A percentile compares a stretch with the other conserved stretches of the same genome.
Conservation (phyloP, 2,888 invertebrate species). For the Andricus quercusramuli region DNA sequence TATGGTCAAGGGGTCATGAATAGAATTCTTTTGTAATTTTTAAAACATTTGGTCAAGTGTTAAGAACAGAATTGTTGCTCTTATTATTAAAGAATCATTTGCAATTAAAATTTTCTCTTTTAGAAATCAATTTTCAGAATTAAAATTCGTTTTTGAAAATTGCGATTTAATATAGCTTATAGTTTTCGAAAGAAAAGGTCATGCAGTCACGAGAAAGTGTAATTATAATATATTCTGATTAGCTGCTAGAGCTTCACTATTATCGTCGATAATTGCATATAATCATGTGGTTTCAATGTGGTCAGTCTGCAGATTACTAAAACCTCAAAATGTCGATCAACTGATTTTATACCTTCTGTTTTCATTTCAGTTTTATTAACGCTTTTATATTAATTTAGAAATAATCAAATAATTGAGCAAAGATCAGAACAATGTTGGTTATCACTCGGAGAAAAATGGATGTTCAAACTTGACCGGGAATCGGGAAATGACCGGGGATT, state of each 20-base stretch:
- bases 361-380: not conserved
- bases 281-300: constrained; percentile 30
- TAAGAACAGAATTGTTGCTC: too few species aligned
- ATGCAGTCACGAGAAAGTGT: constrained; percentile 52
- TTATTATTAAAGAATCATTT: too few species aligned
- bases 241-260: constrained; percentile 44
- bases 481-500: too few species aligned
- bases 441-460: not conserved
- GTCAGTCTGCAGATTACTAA: not conserved
- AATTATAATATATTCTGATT: constrained; percentile 50
- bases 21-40: too few species aligned
- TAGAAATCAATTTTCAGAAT: too few species aligned
- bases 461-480: too few species aligned
- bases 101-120: too few species aligned
- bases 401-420: not conserved
- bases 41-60: too few species aligned
- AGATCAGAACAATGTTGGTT: not conserved
- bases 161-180: not conserved
- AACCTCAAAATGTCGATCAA: not conserved
- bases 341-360: not conserved
- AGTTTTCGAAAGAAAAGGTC: constrained; percentile 48
- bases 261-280: constrained; percentile 46
- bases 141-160: too few species aligned
- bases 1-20: too few species aligned
- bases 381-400: not conserved